Evolutionary conservation across 2,113 vertebrate genomes (phyloP).

Genomic region (Coryphaenoides rupestris): DNA sequence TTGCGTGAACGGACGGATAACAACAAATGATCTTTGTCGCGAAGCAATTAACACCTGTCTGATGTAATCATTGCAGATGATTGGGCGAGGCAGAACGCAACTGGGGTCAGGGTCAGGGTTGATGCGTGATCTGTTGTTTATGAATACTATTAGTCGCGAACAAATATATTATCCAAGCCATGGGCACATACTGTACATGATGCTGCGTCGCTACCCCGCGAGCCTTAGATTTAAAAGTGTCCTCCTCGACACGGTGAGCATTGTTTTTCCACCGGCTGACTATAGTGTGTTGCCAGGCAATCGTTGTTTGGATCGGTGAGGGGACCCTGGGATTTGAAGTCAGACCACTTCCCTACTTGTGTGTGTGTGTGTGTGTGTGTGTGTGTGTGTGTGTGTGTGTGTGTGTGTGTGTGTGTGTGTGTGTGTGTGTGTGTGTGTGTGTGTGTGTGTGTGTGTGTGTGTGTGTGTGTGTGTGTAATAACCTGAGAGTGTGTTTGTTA

Average conservation of each 20-base stretch:
- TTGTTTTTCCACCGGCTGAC: constrained; percentile 40
- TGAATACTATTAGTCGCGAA: no score
- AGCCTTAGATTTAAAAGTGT: no score
- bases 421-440: constrained; percentile 46
- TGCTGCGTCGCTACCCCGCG: not conserved
- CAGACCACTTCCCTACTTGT: constrained; percentile 49
- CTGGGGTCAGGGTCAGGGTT: no score
- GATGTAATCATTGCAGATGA: no score
- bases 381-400: constrained; percentile 47
- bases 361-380: constrained; percentile 46
- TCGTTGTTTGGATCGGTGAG: constrained; percentile 61
- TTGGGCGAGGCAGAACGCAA: no score
- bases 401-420: constrained; percentile 47
- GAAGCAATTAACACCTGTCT: no score
- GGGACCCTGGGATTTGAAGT: constrained; percentile 59
- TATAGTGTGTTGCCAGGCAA: constrained; percentile 61
- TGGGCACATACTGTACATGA: no score
- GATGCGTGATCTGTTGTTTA: no score
- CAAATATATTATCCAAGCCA: no score
- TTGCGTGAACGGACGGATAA: not conserved
- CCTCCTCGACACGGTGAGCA: constrained; percentile 24
- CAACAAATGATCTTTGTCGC: no score
- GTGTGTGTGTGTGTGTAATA: constrained; percentile 48
- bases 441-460: constrained; percentile 47
- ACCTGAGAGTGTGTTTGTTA: no score